phyloP scores from a whole-genome alignment of 2,888 invertebrate genomes.

The Caenorhabditis panamensis region DNA sequence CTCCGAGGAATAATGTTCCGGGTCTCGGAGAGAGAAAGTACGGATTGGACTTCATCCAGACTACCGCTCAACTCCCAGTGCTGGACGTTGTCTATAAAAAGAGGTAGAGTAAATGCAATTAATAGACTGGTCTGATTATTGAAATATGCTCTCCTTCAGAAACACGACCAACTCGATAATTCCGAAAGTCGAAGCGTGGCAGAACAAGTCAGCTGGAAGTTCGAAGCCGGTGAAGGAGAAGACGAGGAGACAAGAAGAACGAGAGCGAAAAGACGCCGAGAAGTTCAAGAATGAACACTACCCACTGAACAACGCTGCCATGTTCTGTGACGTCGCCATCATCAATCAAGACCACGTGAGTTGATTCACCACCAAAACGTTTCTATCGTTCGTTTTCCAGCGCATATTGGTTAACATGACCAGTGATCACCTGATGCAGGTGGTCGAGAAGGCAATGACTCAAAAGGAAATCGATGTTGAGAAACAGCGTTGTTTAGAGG shows the following conservation, averaged over 20 bases:
- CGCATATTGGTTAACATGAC: not conserved
- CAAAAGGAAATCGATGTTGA: conserved; percentile 2
- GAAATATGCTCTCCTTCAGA: too few relatives aligned
- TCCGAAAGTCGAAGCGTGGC: too few relatives aligned
- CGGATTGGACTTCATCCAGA: conserved; percentile 13
- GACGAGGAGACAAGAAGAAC: not conserved
- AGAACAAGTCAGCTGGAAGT: too few relatives aligned
- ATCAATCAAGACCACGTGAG: not conserved
- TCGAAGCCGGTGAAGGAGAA: not conserved
- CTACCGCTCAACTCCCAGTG: not conserved
- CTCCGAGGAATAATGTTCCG: not conserved
- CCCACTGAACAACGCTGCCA: not conserved
- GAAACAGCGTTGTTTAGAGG: too few relatives aligned
- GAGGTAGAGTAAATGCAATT: too few relatives aligned
- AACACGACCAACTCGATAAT: too few relatives aligned
- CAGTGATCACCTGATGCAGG: conserved; percentile 7
- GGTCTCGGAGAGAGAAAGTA: not conserved
- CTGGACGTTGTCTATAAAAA: not conserved
- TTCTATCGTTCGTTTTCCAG: not conserved
- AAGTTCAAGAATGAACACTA: not conserved
- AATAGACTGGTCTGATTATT: too few relatives aligned
- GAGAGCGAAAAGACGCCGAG: not conserved
- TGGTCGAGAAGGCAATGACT: not conserved
- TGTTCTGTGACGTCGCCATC: not conserved
- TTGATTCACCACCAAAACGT: not conserved